A percentile compares a stretch with the other conserved stretches of the same genome.
phyloP scores from a whole-genome alignment of 2,888 invertebrate genomes.

The Stenchaetothrips biformis region DNA sequence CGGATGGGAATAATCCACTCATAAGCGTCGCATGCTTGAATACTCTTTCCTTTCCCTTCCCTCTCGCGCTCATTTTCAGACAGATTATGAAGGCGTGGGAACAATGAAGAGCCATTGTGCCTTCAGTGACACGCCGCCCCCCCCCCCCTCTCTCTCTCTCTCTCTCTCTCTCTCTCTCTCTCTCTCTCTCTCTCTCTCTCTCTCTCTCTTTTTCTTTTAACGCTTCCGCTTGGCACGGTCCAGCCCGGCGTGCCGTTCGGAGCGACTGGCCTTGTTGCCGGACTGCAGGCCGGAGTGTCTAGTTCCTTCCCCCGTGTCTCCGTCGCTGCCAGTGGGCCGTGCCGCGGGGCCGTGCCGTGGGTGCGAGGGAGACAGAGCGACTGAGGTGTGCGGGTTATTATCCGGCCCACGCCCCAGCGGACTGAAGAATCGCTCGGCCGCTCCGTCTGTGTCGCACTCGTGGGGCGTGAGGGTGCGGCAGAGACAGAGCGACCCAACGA shows the following conservation, averaged over 20 bases:
- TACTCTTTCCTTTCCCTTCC: not conserved
- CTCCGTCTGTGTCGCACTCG: no score
- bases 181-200: not conserved
- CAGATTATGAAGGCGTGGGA: not conserved
- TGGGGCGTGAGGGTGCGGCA: no score
- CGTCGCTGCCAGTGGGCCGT: no score
- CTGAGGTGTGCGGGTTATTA: no score
- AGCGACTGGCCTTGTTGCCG: not conserved
- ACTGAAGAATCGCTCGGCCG: no score
- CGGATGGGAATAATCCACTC: no score
- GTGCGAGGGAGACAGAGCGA: no score
- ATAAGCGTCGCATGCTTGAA: no score
- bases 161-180: not conserved
- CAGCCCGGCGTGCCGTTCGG: not conserved
- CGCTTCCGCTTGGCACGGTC: not conserved
- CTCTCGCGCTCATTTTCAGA: not conserved
- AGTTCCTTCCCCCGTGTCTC: no score
- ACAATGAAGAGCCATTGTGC: not conserved
- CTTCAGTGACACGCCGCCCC: not conserved
- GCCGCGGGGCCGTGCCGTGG: no score
- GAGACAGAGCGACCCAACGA: no score
- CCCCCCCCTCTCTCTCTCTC: not conserved
- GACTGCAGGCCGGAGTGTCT: not conserved
- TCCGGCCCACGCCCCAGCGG: no score
- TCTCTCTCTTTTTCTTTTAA: not conserved